These are phyloP conservation scores for Cynaeus angustus DNA, from an alignment of 2,888 invertebrate species.

Conservation along the genomic window DNA sequence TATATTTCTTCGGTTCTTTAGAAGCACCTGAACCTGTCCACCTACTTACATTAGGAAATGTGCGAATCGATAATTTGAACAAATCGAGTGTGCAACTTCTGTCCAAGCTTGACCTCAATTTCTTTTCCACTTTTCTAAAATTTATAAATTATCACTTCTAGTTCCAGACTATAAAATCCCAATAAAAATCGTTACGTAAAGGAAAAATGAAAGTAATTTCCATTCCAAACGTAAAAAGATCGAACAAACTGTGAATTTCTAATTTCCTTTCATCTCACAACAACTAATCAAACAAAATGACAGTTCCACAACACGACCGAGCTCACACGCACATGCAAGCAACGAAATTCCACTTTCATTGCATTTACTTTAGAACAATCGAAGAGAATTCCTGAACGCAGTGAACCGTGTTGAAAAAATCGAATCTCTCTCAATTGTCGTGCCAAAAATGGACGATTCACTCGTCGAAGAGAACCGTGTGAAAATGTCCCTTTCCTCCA, in stretches of 20 bases:
- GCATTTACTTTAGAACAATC: conserved; percentile 48
- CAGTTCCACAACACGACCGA: conserved; percentile 53
- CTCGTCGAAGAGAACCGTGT: conserved; percentile 58
- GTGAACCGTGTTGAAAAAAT: conserved; percentile 11
- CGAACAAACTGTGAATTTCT: conserved; percentile 59
- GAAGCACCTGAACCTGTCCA: too few relatives aligned
- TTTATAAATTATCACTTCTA: neutral
- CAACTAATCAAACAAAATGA: conserved; percentile 63
- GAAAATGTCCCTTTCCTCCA: conserved; percentile 57
- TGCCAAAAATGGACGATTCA: conserved; percentile 22
- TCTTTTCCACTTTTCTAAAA: neutral
- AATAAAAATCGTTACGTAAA: conserved; percentile 38
- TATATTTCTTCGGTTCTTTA: too few relatives aligned
- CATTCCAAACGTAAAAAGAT: conserved; percentile 49
- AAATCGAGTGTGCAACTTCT: too few relatives aligned
- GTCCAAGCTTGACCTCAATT: neutral
- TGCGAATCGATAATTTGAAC: too few relatives aligned
- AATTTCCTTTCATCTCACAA: conserved; percentile 62
- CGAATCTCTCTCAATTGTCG: conserved; percentile 16
- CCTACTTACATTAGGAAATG: too few relatives aligned
- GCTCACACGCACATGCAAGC: conserved; percentile 44
- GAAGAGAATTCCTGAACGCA: conserved; percentile 52
- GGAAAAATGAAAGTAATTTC: conserved; percentile 54
- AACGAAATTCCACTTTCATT: conserved; percentile 61
- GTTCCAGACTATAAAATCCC: conserved; percentile 1